Evolutionary conservation across 2,888 invertebrate genomes (phyloP), one percentile per base, ranked within the genome.

Genomic region (Cerceris ruficornis): DNA sequence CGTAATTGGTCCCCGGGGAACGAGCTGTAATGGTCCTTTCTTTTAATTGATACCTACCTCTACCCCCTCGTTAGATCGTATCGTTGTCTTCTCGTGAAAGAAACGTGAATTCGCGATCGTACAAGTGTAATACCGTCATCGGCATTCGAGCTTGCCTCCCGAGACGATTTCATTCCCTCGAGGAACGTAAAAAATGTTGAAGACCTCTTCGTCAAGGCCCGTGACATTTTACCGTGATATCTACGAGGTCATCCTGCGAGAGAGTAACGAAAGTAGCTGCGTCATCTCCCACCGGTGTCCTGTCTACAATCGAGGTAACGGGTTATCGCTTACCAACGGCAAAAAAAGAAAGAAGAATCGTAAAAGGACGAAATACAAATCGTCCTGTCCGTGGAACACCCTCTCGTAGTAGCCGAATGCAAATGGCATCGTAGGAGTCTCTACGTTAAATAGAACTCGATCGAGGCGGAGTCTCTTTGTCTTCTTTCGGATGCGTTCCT

Each of bases 1-100:
- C 43, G 77, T 69, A 79, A 76, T 77, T 74, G 75, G 69, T 6
- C 65, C n/a, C 43, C 52, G 61, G 77, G 68, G 73, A 77, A 59
- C 72, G 62, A 64, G 58, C 62, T 64, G 64, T 76, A 67, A 73
- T 15, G 46, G 39, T 39, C n/a, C n/a, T 11, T 41, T 55, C 54
- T 61, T 75, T 75, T 70, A 75, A 73, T 77, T 57, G 59, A 55
- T 43, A 57, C 42, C 43, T 54, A 52, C 42, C 28, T 4, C 9
- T 11, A 58, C 46, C 46, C 55, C 58, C 17, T 70, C 65, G 15
- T 75, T 57, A 41, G 50, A 58, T 43, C 55, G 55, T 17, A 13
- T 52, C 9, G 13, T 43, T 28, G 28, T 28, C 28, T 28, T 50
- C 59, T 54, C 28, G 5, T 11, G 46, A 11, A 11, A 8, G 46